Percentiles rank a stretch among this genome's conserved stretches.
phyloP scores from a whole-genome alignment of 2,888 invertebrate genomes.

The Carterocephalus palaemon region DNA sequence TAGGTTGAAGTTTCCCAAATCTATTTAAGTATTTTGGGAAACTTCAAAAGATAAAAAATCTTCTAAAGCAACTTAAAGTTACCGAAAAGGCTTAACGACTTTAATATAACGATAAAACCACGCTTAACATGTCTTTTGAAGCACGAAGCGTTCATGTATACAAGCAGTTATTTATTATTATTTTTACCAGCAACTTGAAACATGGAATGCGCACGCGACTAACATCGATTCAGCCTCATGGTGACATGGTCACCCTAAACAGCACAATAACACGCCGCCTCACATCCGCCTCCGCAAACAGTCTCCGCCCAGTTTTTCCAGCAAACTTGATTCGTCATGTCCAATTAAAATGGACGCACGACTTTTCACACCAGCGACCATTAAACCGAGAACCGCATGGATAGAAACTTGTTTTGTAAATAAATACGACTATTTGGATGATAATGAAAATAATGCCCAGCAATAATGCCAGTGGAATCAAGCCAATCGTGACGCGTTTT shows the following conservation, averaged over 20 bases:
- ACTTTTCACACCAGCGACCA: constrained; percentile 48
- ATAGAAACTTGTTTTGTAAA: constrained; percentile 9
- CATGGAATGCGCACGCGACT: too few relatives aligned
- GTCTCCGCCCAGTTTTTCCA: constrained; percentile 66
- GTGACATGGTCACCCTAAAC: constrained; percentile 14
- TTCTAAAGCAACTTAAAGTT: too few relatives aligned
- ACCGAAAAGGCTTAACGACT: too few relatives aligned
- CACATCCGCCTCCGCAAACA: constrained; percentile 59
- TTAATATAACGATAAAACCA: too few relatives aligned
- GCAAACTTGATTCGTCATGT: constrained; percentile 69
- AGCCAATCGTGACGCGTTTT: constrained; percentile 26
- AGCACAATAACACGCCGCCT: constrained; percentile 33
- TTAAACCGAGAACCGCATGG: constrained; percentile 16
- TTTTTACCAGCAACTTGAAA: too few relatives aligned
- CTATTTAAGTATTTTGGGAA: too few relatives aligned
- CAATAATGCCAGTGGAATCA: constrained; percentile 14
- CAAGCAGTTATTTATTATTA: too few relatives aligned
- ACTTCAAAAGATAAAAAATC: too few relatives aligned
- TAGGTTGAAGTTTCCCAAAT: too few relatives aligned
- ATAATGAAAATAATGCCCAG: constrained; percentile 8
- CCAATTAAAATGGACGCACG: constrained; percentile 67
- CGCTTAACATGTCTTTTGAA: background rate
- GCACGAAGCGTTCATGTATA: background rate
- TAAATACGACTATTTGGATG: constrained; percentile 5
- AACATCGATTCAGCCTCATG: too few relatives aligned